Conservation (phyloP, 2,888 invertebrate genomes). For the Sphaerophoria rueppellii region DNA sequence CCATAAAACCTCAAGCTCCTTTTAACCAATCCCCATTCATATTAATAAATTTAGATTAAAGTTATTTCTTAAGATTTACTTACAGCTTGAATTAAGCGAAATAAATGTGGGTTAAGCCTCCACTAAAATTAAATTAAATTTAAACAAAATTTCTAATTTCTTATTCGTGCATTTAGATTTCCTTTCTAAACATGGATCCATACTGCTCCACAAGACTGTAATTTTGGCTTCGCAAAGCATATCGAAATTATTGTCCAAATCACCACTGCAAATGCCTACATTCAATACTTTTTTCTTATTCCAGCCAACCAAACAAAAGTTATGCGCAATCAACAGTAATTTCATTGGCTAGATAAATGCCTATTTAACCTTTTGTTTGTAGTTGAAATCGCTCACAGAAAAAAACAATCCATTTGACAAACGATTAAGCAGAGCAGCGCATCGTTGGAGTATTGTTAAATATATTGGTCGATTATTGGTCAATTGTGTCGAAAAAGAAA, state of each 20-base stretch:
- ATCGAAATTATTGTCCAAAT: background rate
- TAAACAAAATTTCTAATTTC: too few relatives aligned
- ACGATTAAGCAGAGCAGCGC: constrained; percentile 18
- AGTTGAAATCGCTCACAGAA: background rate
- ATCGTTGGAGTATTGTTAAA: constrained; percentile 20
- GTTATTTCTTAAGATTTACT: too few relatives aligned
- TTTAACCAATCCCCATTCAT: too few relatives aligned
- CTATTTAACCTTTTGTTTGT: constrained; percentile 4
- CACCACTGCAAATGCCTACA: background rate
- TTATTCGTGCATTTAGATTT: too few relatives aligned
- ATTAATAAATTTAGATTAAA: too few relatives aligned
- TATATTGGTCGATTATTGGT: constrained; percentile 53
- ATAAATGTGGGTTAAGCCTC: too few relatives aligned
- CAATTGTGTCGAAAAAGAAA: constrained; percentile 1
- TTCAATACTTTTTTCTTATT: background rate
- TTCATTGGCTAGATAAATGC: constrained; percentile 45
- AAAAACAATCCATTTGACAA: background rate
- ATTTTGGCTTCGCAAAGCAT: background rate
- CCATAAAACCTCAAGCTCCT: too few relatives aligned
- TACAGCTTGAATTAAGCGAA: too few relatives aligned
- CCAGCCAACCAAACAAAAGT: constrained; percentile 30
- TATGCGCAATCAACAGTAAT: constrained; percentile 47
- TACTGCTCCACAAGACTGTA: too few relatives aligned
- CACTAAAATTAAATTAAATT: too few relatives aligned
- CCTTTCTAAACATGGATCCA: too few relatives aligned